These are phyloP conservation scores for Periparus ater DNA, from an alignment of 2,797 vertebrate species.

Conservation along the genomic window DNA sequence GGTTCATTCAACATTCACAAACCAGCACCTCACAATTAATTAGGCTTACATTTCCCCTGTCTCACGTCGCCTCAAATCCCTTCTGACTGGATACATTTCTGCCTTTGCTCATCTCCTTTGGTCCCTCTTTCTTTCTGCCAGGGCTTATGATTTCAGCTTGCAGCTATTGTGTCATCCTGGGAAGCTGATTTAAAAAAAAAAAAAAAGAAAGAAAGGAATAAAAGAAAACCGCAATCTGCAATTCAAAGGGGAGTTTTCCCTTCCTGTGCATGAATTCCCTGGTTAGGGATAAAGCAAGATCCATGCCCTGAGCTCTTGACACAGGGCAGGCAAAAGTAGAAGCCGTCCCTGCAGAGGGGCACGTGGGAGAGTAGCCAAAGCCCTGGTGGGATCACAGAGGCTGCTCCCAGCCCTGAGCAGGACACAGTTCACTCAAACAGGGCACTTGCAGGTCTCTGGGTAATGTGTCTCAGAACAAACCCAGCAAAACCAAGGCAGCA, in stretches of 20 bases:
- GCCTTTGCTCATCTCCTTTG: neutral
- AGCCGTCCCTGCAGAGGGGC: neutral
- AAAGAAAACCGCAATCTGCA: neutral
- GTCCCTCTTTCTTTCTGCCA: neutral
- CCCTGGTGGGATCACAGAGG: neutral
- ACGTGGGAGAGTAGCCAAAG: neutral
- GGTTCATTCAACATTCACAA: neutral
- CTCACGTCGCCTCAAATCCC: neutral
- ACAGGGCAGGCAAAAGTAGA: neutral
- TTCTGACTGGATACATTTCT: neutral
- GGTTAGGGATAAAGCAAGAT: neutral
- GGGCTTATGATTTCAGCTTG: neutral
- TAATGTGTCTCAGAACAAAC: neutral
- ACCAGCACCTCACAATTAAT: neutral
- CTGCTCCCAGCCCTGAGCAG: neutral
- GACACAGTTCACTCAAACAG: neutral
- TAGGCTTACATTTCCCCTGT: neutral
- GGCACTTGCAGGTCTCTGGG: neutral
- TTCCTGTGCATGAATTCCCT: neutral
- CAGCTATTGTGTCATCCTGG: neutral
- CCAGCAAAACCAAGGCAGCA: neutral
- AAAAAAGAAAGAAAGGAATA: neutral
- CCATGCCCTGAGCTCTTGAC: neutral
- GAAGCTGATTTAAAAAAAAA: neutral
- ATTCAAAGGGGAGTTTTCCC: neutral